phyloP scores from a whole-genome alignment of 2,888 invertebrate genomes.

The Melieria picta region DNA sequence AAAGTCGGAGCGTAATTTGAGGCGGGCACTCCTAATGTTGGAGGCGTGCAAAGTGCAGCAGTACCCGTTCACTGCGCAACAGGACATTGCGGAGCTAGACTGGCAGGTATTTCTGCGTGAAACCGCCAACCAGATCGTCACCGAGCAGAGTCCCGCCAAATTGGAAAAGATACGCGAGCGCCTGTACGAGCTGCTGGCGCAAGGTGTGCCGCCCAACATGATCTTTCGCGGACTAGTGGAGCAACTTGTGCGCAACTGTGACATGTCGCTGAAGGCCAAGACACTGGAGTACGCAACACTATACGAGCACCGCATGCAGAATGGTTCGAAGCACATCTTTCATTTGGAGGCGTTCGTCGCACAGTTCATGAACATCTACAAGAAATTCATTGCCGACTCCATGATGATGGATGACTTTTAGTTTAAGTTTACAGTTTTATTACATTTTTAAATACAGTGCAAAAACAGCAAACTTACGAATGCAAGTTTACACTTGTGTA shows the following conservation, averaged over 20 bases:
- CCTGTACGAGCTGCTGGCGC: conserved; percentile 91
- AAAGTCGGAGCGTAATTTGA: conserved; percentile 85
- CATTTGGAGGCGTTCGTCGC: conserved; percentile 98
- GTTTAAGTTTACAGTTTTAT: not conserved
- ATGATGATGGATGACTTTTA: conserved; percentile 60
- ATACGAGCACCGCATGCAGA: conserved; percentile 91
- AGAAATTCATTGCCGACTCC: conserved; percentile 73
- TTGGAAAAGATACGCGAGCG: conserved; percentile 86
- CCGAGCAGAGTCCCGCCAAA: conserved; percentile 87
- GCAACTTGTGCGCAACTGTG: conserved; percentile 88
- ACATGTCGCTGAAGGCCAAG: conserved; percentile 86
- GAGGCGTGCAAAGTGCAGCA: conserved; percentile 94
- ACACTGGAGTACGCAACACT: conserved; percentile 86
- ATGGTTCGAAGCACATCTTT: conserved; percentile 94
- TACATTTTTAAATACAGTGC: too few species aligned
- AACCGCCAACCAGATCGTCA: conserved; percentile 85
- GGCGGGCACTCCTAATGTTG: conserved; percentile 91
- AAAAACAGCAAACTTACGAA: too few species aligned
- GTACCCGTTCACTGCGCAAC: conserved; percentile 84
- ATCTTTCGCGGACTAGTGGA: conserved; percentile 89
- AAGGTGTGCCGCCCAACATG: conserved; percentile 92
- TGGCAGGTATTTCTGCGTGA: conserved; percentile 91
- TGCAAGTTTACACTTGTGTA: too few species aligned
- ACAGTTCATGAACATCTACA: conserved; percentile 94
- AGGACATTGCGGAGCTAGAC: conserved; percentile 87